A percentile compares a stretch with the other conserved stretches of the same genome.
phyloP scores from a whole-genome alignment of 2,113 vertebrate genomes.

The Chloebia gouldiae region DNA sequence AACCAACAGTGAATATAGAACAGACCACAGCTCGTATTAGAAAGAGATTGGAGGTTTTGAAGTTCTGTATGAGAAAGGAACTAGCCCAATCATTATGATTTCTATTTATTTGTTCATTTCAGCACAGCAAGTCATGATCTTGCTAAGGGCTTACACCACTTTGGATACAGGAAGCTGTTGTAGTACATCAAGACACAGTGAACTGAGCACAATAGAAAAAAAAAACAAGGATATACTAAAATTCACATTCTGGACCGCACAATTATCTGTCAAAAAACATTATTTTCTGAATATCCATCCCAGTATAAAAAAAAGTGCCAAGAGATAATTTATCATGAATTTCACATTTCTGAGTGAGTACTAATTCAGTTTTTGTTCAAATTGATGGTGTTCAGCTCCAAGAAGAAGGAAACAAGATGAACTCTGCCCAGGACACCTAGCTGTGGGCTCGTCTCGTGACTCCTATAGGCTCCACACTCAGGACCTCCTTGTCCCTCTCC shows the following conservation, averaged over 20 bases:
- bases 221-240: not conserved
- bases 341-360: not conserved
- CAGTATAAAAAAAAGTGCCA: not conserved
- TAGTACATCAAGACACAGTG: not conserved
- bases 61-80: not conserved
- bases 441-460: not conserved
- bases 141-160: not conserved
- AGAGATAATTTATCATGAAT: fast-evolving
- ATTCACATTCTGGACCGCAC: not conserved
- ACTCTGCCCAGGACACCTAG: fast-evolving
- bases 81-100: not conserved
- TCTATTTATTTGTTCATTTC: not conserved
- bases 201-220: not conserved
- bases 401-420: not conserved
- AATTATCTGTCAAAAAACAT: not conserved
- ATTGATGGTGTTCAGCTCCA: fast-evolving
- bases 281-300: not conserved
- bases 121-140: not conserved
- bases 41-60: not conserved
- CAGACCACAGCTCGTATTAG: not conserved
- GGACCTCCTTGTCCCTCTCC: not conserved
- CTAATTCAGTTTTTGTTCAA: not conserved
- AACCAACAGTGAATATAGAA: not conserved
- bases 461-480: fast-evolving
- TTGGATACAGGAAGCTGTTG: not conserved